Base-by-base conservation (phyloP, 2,888 invertebrate species). In the Phengaris arion region DNA sequence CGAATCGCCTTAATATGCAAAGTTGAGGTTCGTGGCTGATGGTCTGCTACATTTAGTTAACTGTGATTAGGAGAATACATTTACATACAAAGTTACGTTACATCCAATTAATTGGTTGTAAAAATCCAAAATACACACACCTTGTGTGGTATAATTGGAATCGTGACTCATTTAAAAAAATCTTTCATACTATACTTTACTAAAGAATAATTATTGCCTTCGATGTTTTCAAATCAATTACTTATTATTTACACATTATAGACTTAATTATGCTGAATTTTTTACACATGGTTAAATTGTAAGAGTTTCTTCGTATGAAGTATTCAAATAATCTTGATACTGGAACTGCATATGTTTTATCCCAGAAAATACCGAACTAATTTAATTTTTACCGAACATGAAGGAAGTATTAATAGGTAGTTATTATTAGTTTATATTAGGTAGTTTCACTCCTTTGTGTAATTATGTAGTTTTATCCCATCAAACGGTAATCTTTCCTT, bases 1-100 rank as follows among this genome's bases (percentile, higher is more conserved):
- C 75, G 74, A 75, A 77, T 79, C 59, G 64, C 51, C 76, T 78
- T 78, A 78, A 79, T 78, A 76, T 74, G 76, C 75, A 75, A 79
- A 79, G 73, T 78, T 78, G 54, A 55, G 75, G 75, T 73, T 64
- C 55, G 35, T 12, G 54, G 70, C 76, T 77, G 76, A 77, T 77
- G 76, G 76, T 77, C 77, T 76, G 68, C 54, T 70, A 72, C 75
- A 74, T 78, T 75, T 78, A 75, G 74, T 76, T 77, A 74, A 76
- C 74, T 72, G 64, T 74, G 74, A 72, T 76, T 76, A 75, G 73
- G 64, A 75, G 75, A 55, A 77, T 74, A 74, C 59, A 64, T 64
- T 74, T 51, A 64, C 48, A 74, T 51, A 35, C 52, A 6, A 6
- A 35, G 64, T 45, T 2, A 12, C 35, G n/a, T 22, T 22, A 10